Base-by-base conservation (phyloP, 2,888 invertebrate genomes). In the Caenorhabditis sp. region DNA sequence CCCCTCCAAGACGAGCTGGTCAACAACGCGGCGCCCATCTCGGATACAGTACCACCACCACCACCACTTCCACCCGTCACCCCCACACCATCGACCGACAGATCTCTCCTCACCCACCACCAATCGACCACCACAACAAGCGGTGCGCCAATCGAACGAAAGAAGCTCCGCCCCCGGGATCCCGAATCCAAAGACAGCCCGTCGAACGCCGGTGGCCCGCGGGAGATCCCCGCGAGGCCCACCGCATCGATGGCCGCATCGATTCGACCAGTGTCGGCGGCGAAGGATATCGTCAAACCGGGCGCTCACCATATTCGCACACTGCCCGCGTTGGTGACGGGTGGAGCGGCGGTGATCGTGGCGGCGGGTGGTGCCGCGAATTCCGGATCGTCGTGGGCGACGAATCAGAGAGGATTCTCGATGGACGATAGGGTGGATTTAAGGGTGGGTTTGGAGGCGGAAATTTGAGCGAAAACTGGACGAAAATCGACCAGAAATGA, bases 271-370 rank as follows among this genome's bases (percentile, higher is more conserved):
- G 77, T 77, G 2, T 77, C 77, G 2, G 69, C 69, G 7, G 69
- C 77, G 0, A 69, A 70, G 19, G 70, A 77, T 41, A 77, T 77
- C 26, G 26, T 35, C 24, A 63, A 70, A n/a, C 63, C 69, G 24
- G 38, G 69, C 7, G 35, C 76, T 1, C 31, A 76, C 26, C 28
- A 22, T 12, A 16, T 28, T 2, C 6, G 12, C 6, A 38, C 12
- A 38, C 5, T 76, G 8, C 76, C 76, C n/a, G n/a, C n/a, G n/a
- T n/a, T n/a, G n/a, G n/a, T n/a, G n/a, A n/a, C n/a, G n/a, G n/a
- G n/a, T n/a, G 38, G 38, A 35, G 61, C 16, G 24, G 41, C 22
- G 5, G 35, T 6, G 14, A 16, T 16, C 1, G n/a, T 5, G 5
- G n/a, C 5, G 35, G 59, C 35, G 7, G 31, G 10, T 16, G 44